Evolutionary conservation across 2,113 vertebrate genomes (phyloP).

Genomic region (Puntigrus tetrazona): DNA sequence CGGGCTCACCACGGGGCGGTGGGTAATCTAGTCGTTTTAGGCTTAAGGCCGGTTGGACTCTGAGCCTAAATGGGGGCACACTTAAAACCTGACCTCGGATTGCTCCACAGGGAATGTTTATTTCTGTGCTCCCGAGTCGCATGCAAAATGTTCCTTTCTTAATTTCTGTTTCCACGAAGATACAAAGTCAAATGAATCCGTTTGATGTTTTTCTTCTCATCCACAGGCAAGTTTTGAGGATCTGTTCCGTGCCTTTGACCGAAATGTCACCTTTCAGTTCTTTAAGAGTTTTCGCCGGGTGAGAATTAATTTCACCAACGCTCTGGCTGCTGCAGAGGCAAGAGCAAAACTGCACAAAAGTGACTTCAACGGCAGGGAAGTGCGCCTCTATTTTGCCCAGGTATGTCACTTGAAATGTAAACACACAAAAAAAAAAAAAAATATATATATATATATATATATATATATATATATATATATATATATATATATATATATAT

Average conservation of each 20-base stretch:
- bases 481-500: background rate
- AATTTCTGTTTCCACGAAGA: background rate
- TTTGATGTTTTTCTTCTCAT: conserved; percentile 37
- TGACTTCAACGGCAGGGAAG: conserved; percentile 89
- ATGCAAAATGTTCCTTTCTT: background rate
- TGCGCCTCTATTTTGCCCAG: conserved; percentile 95
- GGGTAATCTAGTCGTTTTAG: background rate
- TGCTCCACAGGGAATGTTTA: background rate
- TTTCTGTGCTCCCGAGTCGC: background rate
- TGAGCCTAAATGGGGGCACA: background rate
- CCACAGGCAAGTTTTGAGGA: conserved; percentile 89
- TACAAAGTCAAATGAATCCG: background rate
- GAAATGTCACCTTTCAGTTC: conserved; percentile 91
- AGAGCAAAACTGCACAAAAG: conserved; percentile 88
- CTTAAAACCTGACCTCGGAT: conserved; percentile 1
- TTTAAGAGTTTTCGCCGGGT: conserved; percentile 94
- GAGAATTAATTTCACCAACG: conserved; percentile 90
- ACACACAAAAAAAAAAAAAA: too few relatives aligned
- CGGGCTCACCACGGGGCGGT: background rate
- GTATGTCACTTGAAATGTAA: conserved; percentile 66
- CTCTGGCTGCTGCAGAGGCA: conserved; percentile 87
- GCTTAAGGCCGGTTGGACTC: background rate
- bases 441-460: background rate
- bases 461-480: background rate
- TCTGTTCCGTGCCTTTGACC: conserved; percentile 86